These are phyloP conservation scores for Pinna nobilis DNA, from an alignment of 1,140 invertebrate genomes.

Conservation along the genomic window DNA sequence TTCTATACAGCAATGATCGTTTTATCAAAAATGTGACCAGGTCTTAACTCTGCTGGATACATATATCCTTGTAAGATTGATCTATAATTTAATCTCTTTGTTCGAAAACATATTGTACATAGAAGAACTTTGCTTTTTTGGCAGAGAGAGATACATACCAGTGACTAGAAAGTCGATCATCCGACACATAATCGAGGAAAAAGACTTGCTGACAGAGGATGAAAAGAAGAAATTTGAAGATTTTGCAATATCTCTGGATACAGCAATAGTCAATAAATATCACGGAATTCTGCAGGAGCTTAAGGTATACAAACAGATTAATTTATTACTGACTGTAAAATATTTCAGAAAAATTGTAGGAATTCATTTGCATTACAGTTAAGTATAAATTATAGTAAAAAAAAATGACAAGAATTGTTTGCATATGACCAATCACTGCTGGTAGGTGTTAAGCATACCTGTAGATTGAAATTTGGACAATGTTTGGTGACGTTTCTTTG, in stretches of 20 bases:
- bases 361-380: too few relatives aligned
- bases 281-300: conserved; percentile 66
- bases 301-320: conserved; percentile 64
- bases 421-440: too few relatives aligned
- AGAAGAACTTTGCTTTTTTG: conserved; percentile 22
- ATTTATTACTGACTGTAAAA: too few relatives aligned
- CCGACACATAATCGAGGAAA: conserved; percentile 63
- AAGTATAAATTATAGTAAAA: too few relatives aligned
- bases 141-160: conserved; percentile 72
- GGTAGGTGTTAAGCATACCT: too few relatives aligned
- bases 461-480: too few relatives aligned
- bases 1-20: too few relatives aligned
- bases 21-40: too few relatives aligned
- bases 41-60: too few relatives aligned
- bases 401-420: too few relatives aligned
- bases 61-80: not conserved
- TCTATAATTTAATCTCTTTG: not conserved
- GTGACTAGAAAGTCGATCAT: conserved; percentile 67
- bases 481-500: too few relatives aligned
- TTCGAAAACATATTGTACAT: not conserved
- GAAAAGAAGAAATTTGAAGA: conserved; percentile 67
- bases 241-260: conserved; percentile 68
- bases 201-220: conserved; percentile 61
- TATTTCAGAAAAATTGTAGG: too few relatives aligned
- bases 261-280: conserved; percentile 69